A percentile compares a stretch with the other conserved stretches of the same genome.
Conservation (phyloP, 2,888 invertebrate genomes). For the Rhagium mordax region DNA sequence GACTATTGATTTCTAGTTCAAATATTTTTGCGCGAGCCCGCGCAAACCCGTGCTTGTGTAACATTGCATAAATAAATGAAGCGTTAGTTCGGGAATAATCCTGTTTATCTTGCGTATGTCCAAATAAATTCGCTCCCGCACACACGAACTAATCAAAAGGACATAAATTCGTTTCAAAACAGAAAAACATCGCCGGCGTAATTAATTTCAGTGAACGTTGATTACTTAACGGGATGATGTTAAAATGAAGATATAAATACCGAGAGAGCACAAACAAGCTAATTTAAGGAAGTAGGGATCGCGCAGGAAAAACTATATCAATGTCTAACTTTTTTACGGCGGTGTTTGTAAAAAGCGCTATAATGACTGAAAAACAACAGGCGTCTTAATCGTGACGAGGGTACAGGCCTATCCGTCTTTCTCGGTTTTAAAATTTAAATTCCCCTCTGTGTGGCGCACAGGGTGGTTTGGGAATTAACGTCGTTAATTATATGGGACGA, state of each 20-base stretch:
- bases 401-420: neutral
- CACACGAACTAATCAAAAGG: neutral
- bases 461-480: no score
- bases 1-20: neutral
- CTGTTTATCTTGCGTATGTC: neutral
- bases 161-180: neutral
- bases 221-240: neutral
- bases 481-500: no score
- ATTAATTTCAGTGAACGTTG: neutral
- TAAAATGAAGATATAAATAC: neutral
- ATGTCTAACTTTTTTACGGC: neutral
- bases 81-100: neutral
- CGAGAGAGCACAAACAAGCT: neutral
- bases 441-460: neutral
- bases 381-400: neutral
- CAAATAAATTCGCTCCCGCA: neutral
- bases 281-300: neutral
- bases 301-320: neutral
- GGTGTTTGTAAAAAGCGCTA: neutral
- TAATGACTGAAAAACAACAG: conserved; percentile 3
- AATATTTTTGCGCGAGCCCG: neutral
- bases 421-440: neutral
- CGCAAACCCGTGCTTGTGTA: neutral
- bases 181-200: neutral
- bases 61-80: neutral